These are phyloP conservation scores for Heliangelus exortis DNA, from an alignment of 2,797 vertebrate species.

Conservation along the genomic window DNA sequence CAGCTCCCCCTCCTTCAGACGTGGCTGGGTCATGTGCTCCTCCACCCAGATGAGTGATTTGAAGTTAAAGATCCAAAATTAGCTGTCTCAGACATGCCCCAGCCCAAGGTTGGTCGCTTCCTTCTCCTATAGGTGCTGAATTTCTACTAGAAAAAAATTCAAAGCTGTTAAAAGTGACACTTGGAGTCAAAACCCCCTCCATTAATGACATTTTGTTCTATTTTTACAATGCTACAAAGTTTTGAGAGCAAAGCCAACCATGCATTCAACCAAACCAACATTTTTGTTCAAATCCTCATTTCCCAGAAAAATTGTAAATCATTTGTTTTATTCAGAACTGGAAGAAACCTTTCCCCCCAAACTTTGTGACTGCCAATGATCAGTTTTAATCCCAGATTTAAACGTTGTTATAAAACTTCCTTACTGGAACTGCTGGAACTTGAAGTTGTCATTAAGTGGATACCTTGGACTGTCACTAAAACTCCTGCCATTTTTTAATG, in stretches of 20 bases:
- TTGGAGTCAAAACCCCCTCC: not conserved
- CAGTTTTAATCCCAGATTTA: not conserved
- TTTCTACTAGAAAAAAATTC: not conserved
- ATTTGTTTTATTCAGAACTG: not conserved
- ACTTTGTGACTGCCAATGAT: not conserved
- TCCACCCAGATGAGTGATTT: not conserved
- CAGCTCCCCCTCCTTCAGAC: not conserved
- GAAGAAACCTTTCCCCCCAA: not conserved
- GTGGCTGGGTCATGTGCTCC: not conserved
- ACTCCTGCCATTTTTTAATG: not conserved
- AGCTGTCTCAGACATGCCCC: not conserved
- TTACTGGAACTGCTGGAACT: slow-evolving; percentile 12
- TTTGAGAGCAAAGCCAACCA: not conserved
- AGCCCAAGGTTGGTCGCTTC: not conserved
- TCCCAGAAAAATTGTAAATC: slow-evolving; percentile 16
- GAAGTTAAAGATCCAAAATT: not conserved
- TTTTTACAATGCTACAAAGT: not conserved
- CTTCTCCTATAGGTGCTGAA: not conserved
- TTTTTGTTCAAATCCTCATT: not conserved
- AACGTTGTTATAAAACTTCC: not conserved
- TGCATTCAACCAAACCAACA: not conserved
- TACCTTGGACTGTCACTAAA: slow-evolving; percentile 5
- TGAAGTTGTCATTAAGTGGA: not conserved
- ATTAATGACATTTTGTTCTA: not conserved
- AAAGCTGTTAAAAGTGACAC: not conserved